Conservation (phyloP, 2,113 vertebrate genomes). For the Xiphias gladius region DNA sequence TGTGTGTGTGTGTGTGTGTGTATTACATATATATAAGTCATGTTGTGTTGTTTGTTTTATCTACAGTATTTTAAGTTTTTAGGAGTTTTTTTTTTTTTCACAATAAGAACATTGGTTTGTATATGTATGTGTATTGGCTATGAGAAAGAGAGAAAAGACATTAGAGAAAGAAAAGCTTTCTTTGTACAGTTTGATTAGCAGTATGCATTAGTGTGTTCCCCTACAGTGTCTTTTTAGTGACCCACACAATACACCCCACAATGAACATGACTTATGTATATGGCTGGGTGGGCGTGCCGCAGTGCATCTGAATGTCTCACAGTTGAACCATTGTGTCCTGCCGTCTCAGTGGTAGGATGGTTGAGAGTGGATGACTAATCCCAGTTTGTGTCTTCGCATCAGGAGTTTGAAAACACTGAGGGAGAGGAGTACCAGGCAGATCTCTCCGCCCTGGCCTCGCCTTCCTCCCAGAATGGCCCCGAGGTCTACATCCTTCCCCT, state of each 20-base stretch:
- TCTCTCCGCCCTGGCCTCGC: slow-evolving; percentile 89
- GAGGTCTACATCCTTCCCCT: slow-evolving; percentile 98
- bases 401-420: slow-evolving; percentile 97
- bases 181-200: slow-evolving; percentile 41
- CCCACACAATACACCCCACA: slow-evolving; percentile 51
- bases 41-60: neutral
- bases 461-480: slow-evolving; percentile 89
- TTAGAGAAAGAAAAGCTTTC: slow-evolving; percentile 28
- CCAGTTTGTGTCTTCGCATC: slow-evolving; percentile 62
- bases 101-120: neutral
- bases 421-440: slow-evolving; percentile 91
- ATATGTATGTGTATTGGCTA: neutral
- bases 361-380: slow-evolving; percentile 70
- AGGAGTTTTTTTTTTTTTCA: neutral
- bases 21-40: no score
- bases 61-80: neutral
- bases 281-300: slow-evolving; percentile 60
- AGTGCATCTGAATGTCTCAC: slow-evolving; percentile 60
- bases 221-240: slow-evolving; percentile 27
- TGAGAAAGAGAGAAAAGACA: slow-evolving; percentile 2
- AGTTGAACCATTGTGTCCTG: slow-evolving; percentile 74
- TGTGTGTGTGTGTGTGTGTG: no score
- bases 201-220: slow-evolving; percentile 35
- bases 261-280: slow-evolving; percentile 65
- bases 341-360: slow-evolving; percentile 35